Conservation (phyloP, 2,888 invertebrate species). For the Artemia sp. region DNA sequence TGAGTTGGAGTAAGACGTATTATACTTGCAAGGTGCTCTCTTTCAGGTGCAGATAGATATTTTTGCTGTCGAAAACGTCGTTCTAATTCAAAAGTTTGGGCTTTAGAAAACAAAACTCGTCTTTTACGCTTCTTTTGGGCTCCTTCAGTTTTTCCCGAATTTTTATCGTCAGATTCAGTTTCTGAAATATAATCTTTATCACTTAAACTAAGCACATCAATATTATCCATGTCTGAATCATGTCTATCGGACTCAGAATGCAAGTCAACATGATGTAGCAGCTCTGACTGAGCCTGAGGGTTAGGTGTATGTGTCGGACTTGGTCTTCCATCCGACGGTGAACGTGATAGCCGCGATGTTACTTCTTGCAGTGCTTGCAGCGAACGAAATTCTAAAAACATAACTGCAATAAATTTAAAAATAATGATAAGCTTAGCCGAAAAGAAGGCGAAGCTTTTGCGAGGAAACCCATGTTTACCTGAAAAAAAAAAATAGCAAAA, state of each 20-base stretch:
- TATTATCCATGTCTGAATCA: not conserved
- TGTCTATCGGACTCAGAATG: not conserved
- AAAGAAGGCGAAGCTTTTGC: no score
- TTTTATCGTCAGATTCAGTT: constrained; percentile 3
- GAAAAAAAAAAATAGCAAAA: no score
- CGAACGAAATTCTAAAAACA: constrained; percentile 17
- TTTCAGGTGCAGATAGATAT: constrained; percentile 89
- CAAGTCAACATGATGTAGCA: not conserved
- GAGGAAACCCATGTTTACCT: no score
- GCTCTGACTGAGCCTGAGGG: not conserved
- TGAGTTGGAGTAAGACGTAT: constrained; percentile 93
- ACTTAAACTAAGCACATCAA: constrained; percentile 1
- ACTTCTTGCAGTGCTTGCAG: constrained; percentile 10
- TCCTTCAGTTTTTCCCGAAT: not conserved
- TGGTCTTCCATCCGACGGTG: not conserved
- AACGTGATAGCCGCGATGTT: not conserved
- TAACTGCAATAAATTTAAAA: no score
- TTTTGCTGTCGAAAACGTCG: constrained; percentile 85
- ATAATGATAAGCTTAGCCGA: no score
- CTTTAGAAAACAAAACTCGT: constrained; percentile 88
- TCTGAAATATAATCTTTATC: constrained; percentile 9
- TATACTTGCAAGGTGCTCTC: constrained; percentile 86
- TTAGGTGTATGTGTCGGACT: not conserved
- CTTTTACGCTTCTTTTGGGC: constrained; percentile 76
- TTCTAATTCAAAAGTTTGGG: constrained; percentile 90